Percentiles rank a stretch among this genome's conserved stretches.
Evolutionary conservation across 2,113 vertebrate species (phyloP).

Genomic region (Pimephales promelas): DNA sequence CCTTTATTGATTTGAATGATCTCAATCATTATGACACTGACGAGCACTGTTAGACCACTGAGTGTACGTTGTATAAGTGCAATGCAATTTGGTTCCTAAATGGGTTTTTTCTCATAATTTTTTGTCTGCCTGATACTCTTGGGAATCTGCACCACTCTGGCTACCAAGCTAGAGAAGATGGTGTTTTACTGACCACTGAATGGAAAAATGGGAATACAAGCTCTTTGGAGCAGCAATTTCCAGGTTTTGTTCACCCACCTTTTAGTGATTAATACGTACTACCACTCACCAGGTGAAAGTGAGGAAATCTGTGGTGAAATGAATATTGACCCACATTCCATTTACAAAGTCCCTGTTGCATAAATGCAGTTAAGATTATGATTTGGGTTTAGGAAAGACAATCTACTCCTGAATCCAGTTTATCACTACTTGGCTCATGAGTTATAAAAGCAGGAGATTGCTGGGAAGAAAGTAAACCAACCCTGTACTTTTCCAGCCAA

Average conservation of each 20-base stretch:
- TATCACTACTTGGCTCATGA: not conserved
- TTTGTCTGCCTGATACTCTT: not conserved
- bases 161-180: not conserved
- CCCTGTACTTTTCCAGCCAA: slow-evolving; percentile 11
- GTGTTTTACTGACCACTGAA: slow-evolving; percentile 29
- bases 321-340: slow-evolving; percentile 26
- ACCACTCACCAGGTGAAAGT: not conserved
- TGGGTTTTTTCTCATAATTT: not conserved
- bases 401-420: not conserved
- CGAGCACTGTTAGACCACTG: no score
- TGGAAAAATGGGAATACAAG: slow-evolving; percentile 11
- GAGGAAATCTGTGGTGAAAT: slow-evolving; percentile 1
- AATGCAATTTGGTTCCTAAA: not conserved
- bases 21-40: no score
- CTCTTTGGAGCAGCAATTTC: slow-evolving; percentile 20
- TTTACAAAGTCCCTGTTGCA: slow-evolving; percentile 8
- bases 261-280: slow-evolving; percentile 37
- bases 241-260: slow-evolving; percentile 7
- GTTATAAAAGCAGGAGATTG: not conserved
- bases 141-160: not conserved
- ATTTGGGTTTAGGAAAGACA: slow-evolving; percentile 9
- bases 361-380: not conserved
- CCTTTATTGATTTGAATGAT: no score
- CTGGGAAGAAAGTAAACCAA: slow-evolving; percentile 19
- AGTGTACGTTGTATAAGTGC: not conserved